phyloP scores from a whole-genome alignment of 2,113 vertebrate genomes.

The Lasiurus borealis region DNA sequence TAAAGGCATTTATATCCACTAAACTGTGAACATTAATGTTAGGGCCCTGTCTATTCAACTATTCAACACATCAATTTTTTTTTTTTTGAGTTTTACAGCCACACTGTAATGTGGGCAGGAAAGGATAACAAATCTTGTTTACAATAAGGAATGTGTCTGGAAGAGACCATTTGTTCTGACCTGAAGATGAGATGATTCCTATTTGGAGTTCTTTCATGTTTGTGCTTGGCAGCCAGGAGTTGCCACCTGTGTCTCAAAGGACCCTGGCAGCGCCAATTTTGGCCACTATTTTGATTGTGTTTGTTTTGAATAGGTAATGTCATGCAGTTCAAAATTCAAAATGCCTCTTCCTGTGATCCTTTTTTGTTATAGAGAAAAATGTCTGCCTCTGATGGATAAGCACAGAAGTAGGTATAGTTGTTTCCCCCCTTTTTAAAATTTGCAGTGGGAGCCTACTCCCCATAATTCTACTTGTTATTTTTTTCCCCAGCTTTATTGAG shows the following conservation, averaged over 20 bases:
- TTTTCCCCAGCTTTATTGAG: background rate
- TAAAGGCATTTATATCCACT: background rate
- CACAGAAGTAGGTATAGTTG: background rate
- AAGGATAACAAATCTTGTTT: background rate
- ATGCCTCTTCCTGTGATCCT: background rate
- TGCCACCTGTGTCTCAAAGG: background rate
- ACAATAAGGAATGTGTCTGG: background rate
- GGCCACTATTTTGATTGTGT: background rate
- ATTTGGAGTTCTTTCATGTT: background rate
- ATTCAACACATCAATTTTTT: background rate
- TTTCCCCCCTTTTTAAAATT: no score
- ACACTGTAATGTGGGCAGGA: background rate
- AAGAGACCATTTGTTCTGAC: background rate
- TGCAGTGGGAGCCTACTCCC: background rate
- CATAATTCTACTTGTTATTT: background rate
- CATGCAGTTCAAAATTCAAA: background rate
- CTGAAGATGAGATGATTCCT: background rate
- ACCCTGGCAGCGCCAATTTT: rapidly evolving
- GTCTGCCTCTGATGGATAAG: background rate
- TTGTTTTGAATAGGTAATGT: background rate
- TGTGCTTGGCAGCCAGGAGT: background rate
- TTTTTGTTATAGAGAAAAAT: background rate
- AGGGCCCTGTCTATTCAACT: background rate
- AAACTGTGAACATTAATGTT: background rate
- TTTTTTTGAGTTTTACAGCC: background rate